Conservation (phyloP, 2,113 vertebrate genomes). For the Aptenodytes patagonicus region DNA sequence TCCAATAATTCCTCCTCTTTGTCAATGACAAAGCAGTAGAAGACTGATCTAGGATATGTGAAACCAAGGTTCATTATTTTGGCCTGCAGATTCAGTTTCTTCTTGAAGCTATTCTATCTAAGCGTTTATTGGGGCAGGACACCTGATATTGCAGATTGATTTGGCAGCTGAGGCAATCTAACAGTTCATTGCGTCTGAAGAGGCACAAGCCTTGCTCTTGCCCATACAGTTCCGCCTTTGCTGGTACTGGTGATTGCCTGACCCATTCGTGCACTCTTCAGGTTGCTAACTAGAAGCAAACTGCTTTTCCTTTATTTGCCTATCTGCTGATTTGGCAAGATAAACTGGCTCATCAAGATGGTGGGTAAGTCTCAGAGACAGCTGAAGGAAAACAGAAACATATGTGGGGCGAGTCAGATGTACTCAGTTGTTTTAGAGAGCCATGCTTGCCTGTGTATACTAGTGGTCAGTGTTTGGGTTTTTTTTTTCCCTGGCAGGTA, state of each 20-base stretch:
- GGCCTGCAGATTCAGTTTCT: neutral
- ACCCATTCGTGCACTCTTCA: neutral
- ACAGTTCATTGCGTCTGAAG: neutral
- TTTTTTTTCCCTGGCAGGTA: neutral
- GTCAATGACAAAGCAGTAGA: neutral
- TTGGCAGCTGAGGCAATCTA: neutral
- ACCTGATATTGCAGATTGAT: neutral
- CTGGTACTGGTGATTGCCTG: neutral
- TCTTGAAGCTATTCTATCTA: neutral
- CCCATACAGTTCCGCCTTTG: neutral
- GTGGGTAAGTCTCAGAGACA: neutral
- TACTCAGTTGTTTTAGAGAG: neutral
- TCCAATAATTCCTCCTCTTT: neutral
- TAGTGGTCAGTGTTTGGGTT: neutral
- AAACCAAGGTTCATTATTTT: neutral
- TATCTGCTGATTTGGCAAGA: neutral
- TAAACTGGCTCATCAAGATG: neutral
- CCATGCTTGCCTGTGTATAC: rapidly evolving
- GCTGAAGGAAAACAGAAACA: neutral
- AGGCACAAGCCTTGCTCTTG: neutral
- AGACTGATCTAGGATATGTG: neutral
- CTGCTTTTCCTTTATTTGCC: neutral
- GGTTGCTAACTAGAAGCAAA: neutral
- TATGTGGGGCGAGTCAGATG: neutral
- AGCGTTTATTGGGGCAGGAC: too few species aligned